Evolutionary conservation across 1,140 invertebrate genomes (phyloP).

Genomic region (Antheraea mylitta): DNA sequence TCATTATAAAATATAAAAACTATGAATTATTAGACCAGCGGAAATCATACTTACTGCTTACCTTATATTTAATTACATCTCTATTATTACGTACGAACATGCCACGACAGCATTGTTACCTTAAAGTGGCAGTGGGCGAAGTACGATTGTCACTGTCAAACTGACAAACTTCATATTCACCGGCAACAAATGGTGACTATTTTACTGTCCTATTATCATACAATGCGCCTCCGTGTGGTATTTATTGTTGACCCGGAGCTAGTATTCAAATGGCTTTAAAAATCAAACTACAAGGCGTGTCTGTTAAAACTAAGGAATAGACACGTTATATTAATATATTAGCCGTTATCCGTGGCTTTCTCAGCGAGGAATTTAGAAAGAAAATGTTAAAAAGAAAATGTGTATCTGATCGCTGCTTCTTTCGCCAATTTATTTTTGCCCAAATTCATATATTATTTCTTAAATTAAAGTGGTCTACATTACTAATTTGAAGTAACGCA

Average conservation of each 20-base stretch:
- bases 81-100: background rate
- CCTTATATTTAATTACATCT: background rate
- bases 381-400: no score
- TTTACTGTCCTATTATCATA: background rate
- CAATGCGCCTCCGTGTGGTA: background rate
- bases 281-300: background rate
- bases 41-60: background rate
- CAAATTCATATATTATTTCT: no score
- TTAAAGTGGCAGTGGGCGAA: background rate
- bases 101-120: background rate
- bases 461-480: no score
- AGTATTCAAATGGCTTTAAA: background rate
- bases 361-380: no score
- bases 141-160: slow-evolving; percentile 1
- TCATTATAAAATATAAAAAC: no score
- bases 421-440: no score
- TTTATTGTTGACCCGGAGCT: slow-evolving; percentile 1
- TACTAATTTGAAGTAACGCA: no score
- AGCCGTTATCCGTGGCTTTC: no score
- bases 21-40: background rate
- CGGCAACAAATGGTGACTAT: background rate
- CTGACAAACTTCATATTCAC: background rate
- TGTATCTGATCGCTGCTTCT: no score
- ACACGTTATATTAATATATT: no score
- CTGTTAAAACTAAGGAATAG: no score